Conservation (phyloP, 2,797 vertebrate genomes). For the Enteromius fasciolatus region DNA sequence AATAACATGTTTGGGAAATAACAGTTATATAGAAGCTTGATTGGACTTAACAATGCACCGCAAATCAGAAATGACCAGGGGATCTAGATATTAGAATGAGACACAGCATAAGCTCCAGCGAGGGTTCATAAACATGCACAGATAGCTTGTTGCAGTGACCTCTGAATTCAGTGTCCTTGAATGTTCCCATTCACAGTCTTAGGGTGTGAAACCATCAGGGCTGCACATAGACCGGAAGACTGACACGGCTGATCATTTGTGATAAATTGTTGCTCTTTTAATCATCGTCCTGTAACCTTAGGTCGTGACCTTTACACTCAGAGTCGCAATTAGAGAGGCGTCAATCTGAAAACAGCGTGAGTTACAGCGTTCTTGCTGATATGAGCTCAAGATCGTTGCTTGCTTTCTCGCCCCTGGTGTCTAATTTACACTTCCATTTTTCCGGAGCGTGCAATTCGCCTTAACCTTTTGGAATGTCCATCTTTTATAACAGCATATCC, state of each 20-base stretch:
- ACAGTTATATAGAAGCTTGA: not conserved
- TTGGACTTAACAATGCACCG: not conserved
- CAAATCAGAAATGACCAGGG: not conserved
- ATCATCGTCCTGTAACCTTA: constrained; percentile 31
- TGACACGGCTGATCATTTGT: constrained; percentile 17
- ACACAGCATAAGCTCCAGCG: not conserved
- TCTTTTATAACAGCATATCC: constrained; percentile 18
- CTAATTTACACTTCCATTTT: constrained; percentile 34
- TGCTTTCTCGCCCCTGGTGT: constrained; percentile 11
- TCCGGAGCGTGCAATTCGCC: not conserved
- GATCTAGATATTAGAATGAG: not conserved
- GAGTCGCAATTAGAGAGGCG: constrained; percentile 31
- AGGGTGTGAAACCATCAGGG: not conserved
- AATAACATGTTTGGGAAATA: not conserved
- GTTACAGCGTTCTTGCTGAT: not conserved
- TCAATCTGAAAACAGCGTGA: constrained; percentile 20
- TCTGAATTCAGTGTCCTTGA: not conserved
- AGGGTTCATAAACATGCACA: constrained; percentile 1
- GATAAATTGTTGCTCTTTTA: constrained; percentile 33
- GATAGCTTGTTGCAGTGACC: not conserved
- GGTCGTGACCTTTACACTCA: constrained; percentile 34
- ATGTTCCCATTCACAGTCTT: not conserved
- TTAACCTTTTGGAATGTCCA: constrained; percentile 32
- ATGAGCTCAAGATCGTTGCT: constrained; percentile 18
- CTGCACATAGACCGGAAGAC: not conserved